Percentiles rank a stretch among this genome's conserved stretches.
These are phyloP conservation scores for Paedocypris sp. DNA, from an alignment of 2,113 vertebrate species.

Conservation along the genomic window DNA sequence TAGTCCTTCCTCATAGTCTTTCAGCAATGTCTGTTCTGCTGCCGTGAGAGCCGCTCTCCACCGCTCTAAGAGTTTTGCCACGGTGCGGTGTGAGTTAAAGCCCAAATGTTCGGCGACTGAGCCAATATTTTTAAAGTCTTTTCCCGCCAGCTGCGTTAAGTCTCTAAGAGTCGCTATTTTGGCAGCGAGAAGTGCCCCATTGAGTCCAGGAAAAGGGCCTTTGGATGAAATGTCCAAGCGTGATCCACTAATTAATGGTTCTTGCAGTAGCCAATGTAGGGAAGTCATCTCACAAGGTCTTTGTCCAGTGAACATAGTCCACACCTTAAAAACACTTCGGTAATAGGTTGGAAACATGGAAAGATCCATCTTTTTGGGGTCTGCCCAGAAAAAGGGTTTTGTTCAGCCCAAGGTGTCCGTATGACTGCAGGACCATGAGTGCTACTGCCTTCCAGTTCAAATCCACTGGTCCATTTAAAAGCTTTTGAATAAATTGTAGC, in stretches of 20 bases:
- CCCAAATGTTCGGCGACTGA: neutral
- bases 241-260: neutral
- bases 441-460: neutral
- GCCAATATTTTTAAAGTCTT: neutral
- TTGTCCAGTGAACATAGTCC: neutral
- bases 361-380: neutral
- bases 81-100: neutral
- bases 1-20: neutral
- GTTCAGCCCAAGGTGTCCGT: neutral
- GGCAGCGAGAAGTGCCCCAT: neutral
- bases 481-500: neutral
- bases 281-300: neutral
- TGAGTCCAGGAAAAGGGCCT: neutral
- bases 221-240: slow-evolving; percentile 10
- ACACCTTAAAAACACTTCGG: neutral
- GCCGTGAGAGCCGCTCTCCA: neutral
- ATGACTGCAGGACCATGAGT: neutral
- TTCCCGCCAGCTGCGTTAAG: neutral
- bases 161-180: neutral
- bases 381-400: neutral
- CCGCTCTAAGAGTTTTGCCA: neutral
- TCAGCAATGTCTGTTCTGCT: neutral
- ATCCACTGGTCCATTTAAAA: neutral
- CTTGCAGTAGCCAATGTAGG: neutral
- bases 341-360: neutral